phyloP scores from a whole-genome alignment of 2,113 vertebrate species.

The Platichthys stellatus region DNA sequence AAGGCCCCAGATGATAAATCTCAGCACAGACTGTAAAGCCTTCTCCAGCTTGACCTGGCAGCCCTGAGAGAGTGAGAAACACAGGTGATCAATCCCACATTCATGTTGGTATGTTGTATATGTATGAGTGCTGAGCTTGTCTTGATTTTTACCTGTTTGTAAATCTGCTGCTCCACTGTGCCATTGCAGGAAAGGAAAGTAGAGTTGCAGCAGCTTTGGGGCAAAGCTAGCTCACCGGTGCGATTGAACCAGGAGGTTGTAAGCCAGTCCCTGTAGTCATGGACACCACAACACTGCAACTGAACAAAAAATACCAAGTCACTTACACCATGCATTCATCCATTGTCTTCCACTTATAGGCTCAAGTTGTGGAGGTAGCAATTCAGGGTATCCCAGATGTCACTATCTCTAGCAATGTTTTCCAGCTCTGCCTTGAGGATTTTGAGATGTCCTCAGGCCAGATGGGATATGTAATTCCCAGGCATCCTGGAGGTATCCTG shows the following conservation, averaged over 20 bases:
- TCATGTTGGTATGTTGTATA: neutral
- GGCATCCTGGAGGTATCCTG: too few species aligned
- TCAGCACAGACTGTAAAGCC: conserved; percentile 54
- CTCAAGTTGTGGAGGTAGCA: neutral
- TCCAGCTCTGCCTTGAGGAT: too few species aligned
- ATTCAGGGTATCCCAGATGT: too few species aligned
- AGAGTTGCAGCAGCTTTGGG: conserved; percentile 75
- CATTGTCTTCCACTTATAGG: too few species aligned
- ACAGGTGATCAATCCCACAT: neutral
- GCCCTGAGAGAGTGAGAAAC: conserved; percentile 53
- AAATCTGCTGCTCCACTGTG: conserved; percentile 48
- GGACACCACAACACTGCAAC: conserved; percentile 75
- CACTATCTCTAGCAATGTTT: too few species aligned
- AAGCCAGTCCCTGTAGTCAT: conserved; percentile 72
- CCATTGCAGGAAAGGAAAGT: conserved; percentile 65
- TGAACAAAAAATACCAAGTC: conserved; percentile 19
- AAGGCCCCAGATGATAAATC: conserved; percentile 33
- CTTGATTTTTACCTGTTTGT: conserved; percentile 51
- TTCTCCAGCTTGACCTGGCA: conserved; percentile 63
- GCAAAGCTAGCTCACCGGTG: conserved; percentile 46
- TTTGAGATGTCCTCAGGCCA: too few species aligned
- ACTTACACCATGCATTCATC: neutral
- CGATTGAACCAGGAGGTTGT: conserved; percentile 70
- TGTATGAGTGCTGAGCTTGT: neutral
- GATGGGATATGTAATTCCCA: too few species aligned